Conservation (phyloP, 2,888 invertebrate genomes). For the Thalpophila matura region DNA sequence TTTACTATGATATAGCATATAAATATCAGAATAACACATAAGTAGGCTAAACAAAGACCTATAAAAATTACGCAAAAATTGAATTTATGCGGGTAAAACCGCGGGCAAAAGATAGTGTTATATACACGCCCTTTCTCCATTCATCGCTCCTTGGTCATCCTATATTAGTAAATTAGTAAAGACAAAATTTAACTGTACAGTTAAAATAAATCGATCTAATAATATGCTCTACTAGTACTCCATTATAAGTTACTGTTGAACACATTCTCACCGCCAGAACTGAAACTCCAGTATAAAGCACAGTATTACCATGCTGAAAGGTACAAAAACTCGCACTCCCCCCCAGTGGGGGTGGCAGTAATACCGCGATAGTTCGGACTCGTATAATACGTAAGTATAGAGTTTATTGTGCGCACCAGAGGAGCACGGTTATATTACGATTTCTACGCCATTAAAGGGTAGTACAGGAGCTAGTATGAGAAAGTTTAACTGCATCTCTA, state of each 20-base stretch:
- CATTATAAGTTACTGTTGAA: constrained; percentile 23
- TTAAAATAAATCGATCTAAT: too few species aligned
- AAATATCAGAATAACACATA: too few species aligned
- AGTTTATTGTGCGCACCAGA: constrained; percentile 69
- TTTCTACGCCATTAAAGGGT: constrained; percentile 64
- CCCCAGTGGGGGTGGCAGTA: constrained; percentile 28
- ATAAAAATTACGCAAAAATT: too few species aligned
- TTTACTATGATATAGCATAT: too few species aligned
- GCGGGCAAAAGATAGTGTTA: too few species aligned
- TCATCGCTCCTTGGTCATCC: too few species aligned
- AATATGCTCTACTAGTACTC: not conserved
- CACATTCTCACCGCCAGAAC: constrained; percentile 31
- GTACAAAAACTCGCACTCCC: constrained; percentile 55
- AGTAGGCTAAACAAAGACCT: too few species aligned
- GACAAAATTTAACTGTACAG: too few species aligned
- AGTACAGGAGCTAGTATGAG: constrained; percentile 54
- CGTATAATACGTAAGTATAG: constrained; percentile 50
- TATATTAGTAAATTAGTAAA: too few species aligned
- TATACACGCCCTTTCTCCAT: too few species aligned
- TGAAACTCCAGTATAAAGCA: constrained; percentile 42
- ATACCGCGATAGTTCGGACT: constrained; percentile 50
- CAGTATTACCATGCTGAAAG: constrained; percentile 52
- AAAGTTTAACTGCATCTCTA: not conserved
- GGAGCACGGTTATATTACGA: constrained; percentile 67
- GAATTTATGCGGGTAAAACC: too few species aligned